phyloP scores from a whole-genome alignment of 92 coral and sea anemone genomes.

The Umimayanthus kanabou region DNA sequence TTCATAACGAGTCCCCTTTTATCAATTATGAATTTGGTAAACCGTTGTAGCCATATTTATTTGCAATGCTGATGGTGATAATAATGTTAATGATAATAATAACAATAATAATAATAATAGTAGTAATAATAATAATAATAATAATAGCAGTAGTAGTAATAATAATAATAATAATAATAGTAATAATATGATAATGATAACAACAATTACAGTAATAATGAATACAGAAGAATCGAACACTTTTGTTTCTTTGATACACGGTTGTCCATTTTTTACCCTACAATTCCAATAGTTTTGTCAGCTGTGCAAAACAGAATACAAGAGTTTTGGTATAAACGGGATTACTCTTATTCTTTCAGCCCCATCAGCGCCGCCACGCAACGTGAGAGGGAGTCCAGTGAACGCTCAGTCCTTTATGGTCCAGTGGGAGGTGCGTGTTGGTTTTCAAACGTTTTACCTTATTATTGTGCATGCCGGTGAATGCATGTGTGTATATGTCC shows the following conservation, averaged over 20 bases:
- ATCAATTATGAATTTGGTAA: too few species aligned
- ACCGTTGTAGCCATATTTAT: background rate
- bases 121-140: too few species aligned
- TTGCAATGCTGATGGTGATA: background rate
- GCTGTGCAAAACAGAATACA: too few species aligned
- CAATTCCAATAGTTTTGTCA: background rate
- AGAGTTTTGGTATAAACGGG: background rate
- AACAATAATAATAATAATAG: background rate
- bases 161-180: too few species aligned
- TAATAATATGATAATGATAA: too few species aligned
- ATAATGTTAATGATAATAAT: background rate
- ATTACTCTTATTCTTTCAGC: constrained; percentile 55
- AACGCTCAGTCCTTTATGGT: constrained; percentile 84
- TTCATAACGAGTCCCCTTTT: too few species aligned
- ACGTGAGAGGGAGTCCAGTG: constrained; percentile 66
- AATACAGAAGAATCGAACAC: too few species aligned
- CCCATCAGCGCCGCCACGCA: constrained; percentile 72
- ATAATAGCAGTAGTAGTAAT: too few species aligned
- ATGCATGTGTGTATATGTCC: background rate
- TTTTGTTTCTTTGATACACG: too few species aligned
- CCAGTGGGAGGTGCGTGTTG: constrained; percentile 82
- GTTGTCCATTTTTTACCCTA: too few species aligned
- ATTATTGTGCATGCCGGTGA: background rate
- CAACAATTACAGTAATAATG: too few species aligned
- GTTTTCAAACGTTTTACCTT: background rate